Conservation (phyloP, 1,140 invertebrate species). For the Cryptotermes secundus region DNA sequence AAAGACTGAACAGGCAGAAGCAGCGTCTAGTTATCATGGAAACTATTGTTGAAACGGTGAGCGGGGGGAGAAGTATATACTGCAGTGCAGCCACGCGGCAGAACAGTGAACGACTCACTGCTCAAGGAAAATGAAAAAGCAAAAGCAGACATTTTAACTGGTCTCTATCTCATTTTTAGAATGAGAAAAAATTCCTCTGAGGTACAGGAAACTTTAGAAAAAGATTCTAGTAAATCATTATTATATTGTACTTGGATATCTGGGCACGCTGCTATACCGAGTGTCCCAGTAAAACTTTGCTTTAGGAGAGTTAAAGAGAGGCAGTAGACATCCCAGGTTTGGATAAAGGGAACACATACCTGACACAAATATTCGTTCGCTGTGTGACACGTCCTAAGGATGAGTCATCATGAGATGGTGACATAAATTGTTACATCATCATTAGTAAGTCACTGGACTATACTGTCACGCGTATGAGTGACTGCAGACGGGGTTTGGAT, state of each 20-base stretch:
- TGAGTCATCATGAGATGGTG: too few relatives aligned
- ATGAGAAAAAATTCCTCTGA: not conserved
- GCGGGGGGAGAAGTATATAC: not conserved
- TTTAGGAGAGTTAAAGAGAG: too few relatives aligned
- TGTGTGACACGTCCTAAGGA: too few relatives aligned
- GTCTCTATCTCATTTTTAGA: not conserved
- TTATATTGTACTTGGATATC: not conserved
- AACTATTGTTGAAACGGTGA: not conserved
- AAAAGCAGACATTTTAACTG: slow-evolving; percentile 20
- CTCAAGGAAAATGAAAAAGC: not conserved
- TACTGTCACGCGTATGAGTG: too few relatives aligned
- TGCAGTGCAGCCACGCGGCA: not conserved
- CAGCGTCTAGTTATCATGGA: not conserved
- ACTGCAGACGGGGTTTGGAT: too few relatives aligned
- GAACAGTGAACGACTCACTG: not conserved
- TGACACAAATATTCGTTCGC: too few relatives aligned
- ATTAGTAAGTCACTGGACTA: too few relatives aligned
- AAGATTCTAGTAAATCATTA: not conserved
- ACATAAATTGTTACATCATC: too few relatives aligned
- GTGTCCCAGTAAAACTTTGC: not conserved
- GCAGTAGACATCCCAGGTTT: too few relatives aligned
- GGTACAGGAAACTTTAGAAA: not conserved
- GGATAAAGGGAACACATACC: too few relatives aligned
- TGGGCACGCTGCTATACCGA: not conserved
- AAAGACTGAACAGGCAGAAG: not conserved